Evolutionary conservation across 2,888 invertebrate species (phyloP).

Genomic region (Tachina grossa): DNA sequence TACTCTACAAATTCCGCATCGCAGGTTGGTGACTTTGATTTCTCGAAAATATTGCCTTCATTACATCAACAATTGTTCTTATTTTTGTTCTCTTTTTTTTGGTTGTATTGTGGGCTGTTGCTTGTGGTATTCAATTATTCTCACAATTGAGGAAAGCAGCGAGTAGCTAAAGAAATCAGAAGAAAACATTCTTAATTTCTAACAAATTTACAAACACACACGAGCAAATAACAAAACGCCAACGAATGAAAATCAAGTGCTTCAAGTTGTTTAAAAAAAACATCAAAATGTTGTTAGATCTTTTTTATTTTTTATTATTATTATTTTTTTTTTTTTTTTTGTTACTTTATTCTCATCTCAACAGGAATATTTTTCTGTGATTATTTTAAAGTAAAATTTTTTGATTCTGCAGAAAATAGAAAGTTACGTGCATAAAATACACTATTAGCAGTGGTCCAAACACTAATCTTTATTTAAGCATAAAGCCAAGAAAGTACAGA

Average conservation of each 20-base stretch:
- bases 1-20: background rate
- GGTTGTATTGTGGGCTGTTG: constrained; percentile 47
- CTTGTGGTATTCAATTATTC: constrained; percentile 55
- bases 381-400: constrained; percentile 52
- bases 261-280: constrained; percentile 58
- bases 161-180: constrained; percentile 5
- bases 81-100: background rate
- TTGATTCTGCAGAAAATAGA: constrained; percentile 56
- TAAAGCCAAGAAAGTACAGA: background rate
- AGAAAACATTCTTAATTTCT: constrained; percentile 59
- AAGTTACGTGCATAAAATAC: constrained; percentile 69
- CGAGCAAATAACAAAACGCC: constrained; percentile 25
- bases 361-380: constrained; percentile 39
- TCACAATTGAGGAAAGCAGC: constrained; percentile 23
- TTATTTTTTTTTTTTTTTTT: background rate
- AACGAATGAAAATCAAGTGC: constrained; percentile 65
- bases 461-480: constrained; percentile 41
- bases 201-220: constrained; percentile 63
- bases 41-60: constrained; percentile 52
- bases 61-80: constrained; percentile 66
- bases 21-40: constrained; percentile 37
- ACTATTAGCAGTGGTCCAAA: constrained; percentile 59
- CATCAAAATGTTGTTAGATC: constrained; percentile 56
- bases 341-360: constrained; percentile 4
- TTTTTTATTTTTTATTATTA: no score